Evolutionary conservation across 2,113 vertebrate genomes (phyloP).

Genomic region (Eubucco bourcierii): DNA sequence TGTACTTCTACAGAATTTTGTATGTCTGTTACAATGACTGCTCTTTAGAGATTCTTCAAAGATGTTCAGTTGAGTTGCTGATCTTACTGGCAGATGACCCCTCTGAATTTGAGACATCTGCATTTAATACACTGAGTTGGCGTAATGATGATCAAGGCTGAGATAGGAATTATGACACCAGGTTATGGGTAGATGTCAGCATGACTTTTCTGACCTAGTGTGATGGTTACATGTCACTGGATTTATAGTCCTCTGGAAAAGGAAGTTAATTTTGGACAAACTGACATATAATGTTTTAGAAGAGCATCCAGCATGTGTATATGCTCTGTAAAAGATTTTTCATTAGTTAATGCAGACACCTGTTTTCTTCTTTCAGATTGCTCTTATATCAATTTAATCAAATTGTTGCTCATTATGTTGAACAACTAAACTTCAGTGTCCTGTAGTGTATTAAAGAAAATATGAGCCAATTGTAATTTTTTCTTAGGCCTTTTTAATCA

Average conservation of each 20-base stretch:
- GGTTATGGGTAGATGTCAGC: not conserved
- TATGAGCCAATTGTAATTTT: not conserved
- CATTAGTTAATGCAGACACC: not conserved
- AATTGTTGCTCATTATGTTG: not conserved
- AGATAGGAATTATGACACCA: not conserved
- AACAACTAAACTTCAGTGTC: not conserved
- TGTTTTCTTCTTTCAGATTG: not conserved
- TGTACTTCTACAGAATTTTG: not conserved
- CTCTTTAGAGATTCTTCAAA: not conserved
- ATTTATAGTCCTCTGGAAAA: not conserved
- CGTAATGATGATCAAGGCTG: not conserved
- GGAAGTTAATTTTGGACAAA: not conserved
- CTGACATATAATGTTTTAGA: not conserved
- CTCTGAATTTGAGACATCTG: not conserved
- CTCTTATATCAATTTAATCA: not conserved
- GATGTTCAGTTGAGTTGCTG: not conserved
- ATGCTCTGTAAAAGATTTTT: not conserved
- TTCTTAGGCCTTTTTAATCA: not conserved
- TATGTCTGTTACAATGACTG: not conserved
- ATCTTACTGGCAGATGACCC: not conserved
- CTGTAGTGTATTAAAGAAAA: not conserved
- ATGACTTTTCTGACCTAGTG: not conserved
- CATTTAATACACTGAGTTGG: not conserved
- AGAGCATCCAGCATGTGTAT: not conserved
- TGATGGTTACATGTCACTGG: not conserved